Base-by-base conservation (phyloP, 53 echinoderm and acorn worm genomes). In the Mesocentrotus franciscanus region DNA sequence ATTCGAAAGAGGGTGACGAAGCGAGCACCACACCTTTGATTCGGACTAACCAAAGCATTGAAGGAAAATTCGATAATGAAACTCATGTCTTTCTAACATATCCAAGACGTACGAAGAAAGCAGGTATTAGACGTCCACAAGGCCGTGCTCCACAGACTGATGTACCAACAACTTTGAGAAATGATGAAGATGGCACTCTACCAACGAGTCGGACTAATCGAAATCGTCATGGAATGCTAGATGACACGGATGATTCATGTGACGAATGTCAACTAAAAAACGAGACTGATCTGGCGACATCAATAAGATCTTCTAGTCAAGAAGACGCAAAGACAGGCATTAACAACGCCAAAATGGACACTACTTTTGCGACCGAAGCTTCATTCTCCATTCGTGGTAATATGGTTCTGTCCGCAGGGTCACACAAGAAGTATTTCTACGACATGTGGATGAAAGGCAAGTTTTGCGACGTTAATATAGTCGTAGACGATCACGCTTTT, bases 371-470 rank as follows among this genome's bases (percentile, higher is more conserved):
- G 58, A 87, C 57, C 4, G 7, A 59, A n/a, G 57, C 87, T 87
- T 87, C 58, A 27, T 9, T 87, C 29, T 87, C 87, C 87, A 87
- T 87, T 58, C 58, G 29, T 57, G 87, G 58, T 14, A 87, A 87
- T 58, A 58, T 27, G 11, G 57, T 12, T 27, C 10, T 87, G 58
- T 58, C 87, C 7, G n/a, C n/a, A 10, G 57, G 87, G 58, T 57
- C 87, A 12, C 62, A 91, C 1, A 91, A 66, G 32, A 62, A 91
- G 35, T 14, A 71, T 71, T 85, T 94, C 87, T 93, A 95, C 85
- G 90, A 95, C 84, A 60, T 97, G 90, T 97, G 96, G 95, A 61
- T 81, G 89, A 95, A 97, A 90, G 93, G 95, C 89, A 97, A 93
- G 92, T 95, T 97, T 66, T 97, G 97, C 18, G 96, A 97, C 34